These are phyloP conservation scores for Gymnorhina tibicen DNA, from an alignment of 2,113 vertebrate species.

Conservation along the genomic window DNA sequence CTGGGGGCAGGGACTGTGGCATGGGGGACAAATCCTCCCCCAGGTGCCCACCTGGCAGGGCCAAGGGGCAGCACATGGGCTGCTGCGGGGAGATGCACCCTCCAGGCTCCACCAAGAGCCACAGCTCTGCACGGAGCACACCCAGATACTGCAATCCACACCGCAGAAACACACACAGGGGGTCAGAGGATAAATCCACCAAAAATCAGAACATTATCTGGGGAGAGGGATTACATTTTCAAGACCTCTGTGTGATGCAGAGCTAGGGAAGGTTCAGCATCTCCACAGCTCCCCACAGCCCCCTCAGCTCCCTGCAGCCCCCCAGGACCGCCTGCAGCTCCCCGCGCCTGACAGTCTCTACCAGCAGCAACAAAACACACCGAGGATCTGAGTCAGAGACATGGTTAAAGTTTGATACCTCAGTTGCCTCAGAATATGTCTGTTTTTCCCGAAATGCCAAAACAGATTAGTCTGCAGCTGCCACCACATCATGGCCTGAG, in stretches of 20 bases:
- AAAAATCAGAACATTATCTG: not conserved
- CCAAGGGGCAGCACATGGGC: not conserved
- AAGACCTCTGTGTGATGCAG: not conserved
- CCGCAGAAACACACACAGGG: not conserved
- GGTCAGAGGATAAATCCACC: not conserved
- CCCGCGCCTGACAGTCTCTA: not conserved
- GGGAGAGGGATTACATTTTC: not conserved
- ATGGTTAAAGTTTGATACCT: not conserved
- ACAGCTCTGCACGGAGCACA: not conserved
- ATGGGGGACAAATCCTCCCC: not conserved
- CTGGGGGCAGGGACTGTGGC: fast-evolving
- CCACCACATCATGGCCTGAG: not conserved
- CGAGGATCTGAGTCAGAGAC: not conserved
- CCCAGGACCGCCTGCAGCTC: not conserved
- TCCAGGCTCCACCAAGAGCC: not conserved
- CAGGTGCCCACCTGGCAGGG: not conserved
- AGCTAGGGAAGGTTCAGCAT: not conserved
- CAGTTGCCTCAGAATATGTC: fast-evolving
- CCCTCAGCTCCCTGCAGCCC: too few species aligned
- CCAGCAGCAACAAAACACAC: not conserved
- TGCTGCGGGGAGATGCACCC: not conserved
- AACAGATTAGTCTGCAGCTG: not conserved
- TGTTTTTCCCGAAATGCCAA: not conserved
- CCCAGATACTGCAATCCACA: not conserved
- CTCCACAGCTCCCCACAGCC: not conserved